These are phyloP conservation scores for Pedionomus torquatus DNA, from an alignment of 2,113 vertebrate genomes.

Conservation along the genomic window DNA sequence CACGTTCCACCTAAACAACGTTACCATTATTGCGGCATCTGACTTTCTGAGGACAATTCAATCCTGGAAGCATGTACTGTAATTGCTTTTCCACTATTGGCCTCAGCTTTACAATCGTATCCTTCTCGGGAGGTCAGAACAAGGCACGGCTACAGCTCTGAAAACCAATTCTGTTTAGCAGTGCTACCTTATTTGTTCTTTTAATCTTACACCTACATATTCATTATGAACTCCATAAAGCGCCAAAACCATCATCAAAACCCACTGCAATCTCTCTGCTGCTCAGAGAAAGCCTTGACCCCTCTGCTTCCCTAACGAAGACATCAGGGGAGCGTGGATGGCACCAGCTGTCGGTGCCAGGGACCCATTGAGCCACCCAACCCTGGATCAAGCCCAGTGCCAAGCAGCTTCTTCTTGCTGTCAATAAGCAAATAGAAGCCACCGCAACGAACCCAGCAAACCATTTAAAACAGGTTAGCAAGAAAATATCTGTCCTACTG, in stretches of 20 bases:
- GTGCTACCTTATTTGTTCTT: conserved; percentile 45
- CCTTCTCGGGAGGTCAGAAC: conserved; percentile 73
- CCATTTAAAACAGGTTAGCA: accelerated
- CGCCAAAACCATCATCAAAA: conserved; percentile 2
- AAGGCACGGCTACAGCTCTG: neutral
- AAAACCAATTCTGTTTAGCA: conserved; percentile 21
- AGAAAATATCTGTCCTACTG: neutral
- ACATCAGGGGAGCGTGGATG: neutral
- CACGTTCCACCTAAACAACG: conserved; percentile 6
- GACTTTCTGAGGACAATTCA: conserved; percentile 41
- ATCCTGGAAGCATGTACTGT: neutral
- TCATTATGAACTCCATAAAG: neutral
- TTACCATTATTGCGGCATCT: conserved; percentile 6
- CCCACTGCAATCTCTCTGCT: neutral
- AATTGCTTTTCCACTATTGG: conserved; percentile 34
- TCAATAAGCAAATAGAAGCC: neutral
- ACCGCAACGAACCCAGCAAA: neutral
- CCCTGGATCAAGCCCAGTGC: accelerated
- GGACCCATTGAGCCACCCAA: neutral
- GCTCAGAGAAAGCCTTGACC: neutral
- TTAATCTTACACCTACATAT: conserved; percentile 67
- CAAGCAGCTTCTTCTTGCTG: neutral
- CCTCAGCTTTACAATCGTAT: neutral
- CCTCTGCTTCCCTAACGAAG: neutral
- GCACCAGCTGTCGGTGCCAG: neutral